These are phyloP conservation scores for Stenotaenia linearis DNA, from an alignment of 2,888 invertebrate species.

Conservation along the genomic window DNA sequence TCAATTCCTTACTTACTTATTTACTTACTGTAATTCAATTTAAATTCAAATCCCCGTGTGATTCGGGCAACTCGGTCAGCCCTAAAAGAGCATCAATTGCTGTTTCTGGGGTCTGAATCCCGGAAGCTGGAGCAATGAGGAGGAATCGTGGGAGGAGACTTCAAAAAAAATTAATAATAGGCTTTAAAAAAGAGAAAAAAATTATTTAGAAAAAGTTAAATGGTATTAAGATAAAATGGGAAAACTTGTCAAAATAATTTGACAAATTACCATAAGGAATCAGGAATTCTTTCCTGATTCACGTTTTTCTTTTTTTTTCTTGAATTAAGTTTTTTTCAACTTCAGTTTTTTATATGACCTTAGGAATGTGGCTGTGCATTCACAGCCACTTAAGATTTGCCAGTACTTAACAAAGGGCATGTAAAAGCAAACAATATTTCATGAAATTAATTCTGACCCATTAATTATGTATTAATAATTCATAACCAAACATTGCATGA, in stretches of 20 bases:
- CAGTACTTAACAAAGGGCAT: neutral
- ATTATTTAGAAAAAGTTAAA: neutral
- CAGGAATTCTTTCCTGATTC: neutral
- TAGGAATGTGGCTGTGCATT: neutral
- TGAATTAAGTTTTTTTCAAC: neutral
- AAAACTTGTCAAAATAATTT: neutral
- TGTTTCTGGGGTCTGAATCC: neutral
- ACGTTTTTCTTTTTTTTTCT: neutral
- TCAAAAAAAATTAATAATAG: neutral
- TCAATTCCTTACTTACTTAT: too few relatives aligned
- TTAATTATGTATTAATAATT: too few relatives aligned
- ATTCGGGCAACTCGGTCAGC: neutral
- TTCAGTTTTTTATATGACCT: neutral
- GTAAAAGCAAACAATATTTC: neutral
- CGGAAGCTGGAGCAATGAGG: neutral
- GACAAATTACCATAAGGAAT: neutral
- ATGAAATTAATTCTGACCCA: too few relatives aligned
- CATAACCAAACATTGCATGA: too few relatives aligned
- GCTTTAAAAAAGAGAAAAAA: neutral
- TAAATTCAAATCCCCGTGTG: neutral
- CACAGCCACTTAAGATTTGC: neutral
- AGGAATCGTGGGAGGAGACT: neutral
- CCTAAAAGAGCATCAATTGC: neutral
- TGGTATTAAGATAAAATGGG: neutral
- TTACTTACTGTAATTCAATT: neutral